Base-by-base conservation (phyloP, 2,113 vertebrate species). In the Notothenia rossii region DNA sequence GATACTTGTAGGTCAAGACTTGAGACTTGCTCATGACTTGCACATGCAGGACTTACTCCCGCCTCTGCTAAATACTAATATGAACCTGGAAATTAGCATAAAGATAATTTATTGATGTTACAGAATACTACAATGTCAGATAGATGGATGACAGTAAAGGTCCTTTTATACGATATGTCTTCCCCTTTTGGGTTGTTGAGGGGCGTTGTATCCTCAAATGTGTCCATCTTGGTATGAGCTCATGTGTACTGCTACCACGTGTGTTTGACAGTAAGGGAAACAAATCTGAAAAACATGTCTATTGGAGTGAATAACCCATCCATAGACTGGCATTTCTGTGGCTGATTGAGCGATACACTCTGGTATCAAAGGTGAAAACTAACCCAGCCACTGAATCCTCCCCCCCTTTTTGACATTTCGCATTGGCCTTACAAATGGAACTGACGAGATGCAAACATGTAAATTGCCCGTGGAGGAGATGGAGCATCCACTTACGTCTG, bases 331-430 rank as follows among this genome's bases (percentile, higher is more conserved):
- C 56, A 43, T 87, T 80, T 86, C 70, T 59, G 4, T 50, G 3
- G 11, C 71, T 20, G 46, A 25, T 7, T 88, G 85, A 93, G 87
- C 59, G 70, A 92, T 91, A 81, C 0, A 5, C 78, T 84, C 62
- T 33, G 62, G 68, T 85, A 91, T 88, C 78, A 89, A 86, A 91
- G 87, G 84, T 92, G 91, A 92, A 90, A 90, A 89, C 79, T 88
- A 91, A 93, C 91, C 89, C 79, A 49, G 46, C 25, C 29, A 10
- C 68, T 63, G 53, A 72, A 77, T 86, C 78, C 70, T 77, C 8
- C 63, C 45, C 60, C 72, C 33, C 25, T 49, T 61, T 58, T 60
- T 53, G 81, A 79, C 78, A 29, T 59, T 8, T 36, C 15, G 83
- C 62, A 36, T 61, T 61, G 18, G 77, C 83, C 70, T 82, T 77